Percentiles rank a stretch among this genome's conserved stretches.
Conservation (phyloP, 64 coral and sea anemone species). For the Platygyra sinensis region DNA sequence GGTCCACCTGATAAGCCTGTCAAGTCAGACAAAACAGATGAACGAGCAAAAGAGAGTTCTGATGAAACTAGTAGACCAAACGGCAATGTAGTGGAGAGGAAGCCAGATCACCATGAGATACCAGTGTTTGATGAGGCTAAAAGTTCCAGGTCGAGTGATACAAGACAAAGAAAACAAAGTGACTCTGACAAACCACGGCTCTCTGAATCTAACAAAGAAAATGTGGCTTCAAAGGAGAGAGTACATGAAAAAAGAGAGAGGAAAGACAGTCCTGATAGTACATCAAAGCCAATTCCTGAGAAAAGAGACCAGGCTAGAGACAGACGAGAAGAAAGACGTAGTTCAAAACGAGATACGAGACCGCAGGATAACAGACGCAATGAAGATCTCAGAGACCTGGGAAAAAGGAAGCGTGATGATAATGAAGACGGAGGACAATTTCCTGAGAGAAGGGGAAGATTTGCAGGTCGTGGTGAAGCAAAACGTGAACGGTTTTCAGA, state of each 20-base stretch:
- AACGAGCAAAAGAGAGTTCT: not conserved
- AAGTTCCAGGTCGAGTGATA: not conserved
- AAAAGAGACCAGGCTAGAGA: conserved; percentile 1
- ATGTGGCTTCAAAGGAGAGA: not conserved
- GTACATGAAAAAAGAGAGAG: conserved; percentile 43
- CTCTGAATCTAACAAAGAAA: conserved; percentile 13
- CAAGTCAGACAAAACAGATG: not conserved
- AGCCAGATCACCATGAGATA: conserved; percentile 7
- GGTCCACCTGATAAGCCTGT: not conserved
- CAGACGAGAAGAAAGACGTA: conserved; percentile 11
- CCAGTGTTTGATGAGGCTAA: conserved; percentile 29
- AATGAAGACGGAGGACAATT: conserved; percentile 49
- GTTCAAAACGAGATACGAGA: not conserved
- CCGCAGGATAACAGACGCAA: not conserved
- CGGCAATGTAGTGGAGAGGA: conserved; percentile 5
- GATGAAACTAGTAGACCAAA: not conserved
- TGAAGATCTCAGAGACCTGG: conserved; percentile 30
- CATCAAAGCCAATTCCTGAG: conserved; percentile 30
- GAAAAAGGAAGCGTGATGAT: conserved; percentile 60
- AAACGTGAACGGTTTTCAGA: conserved; percentile 34
- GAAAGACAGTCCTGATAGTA: conserved; percentile 42
- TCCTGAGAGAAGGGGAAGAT: conserved; percentile 63
- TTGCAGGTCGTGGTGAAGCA: conserved; percentile 45
- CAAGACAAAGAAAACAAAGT: conserved; percentile 26
- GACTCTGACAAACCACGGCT: conserved; percentile 9